Evolutionary conservation across 2,888 invertebrate species (phyloP).

Genomic region (Aspidapion aeneum): DNA sequence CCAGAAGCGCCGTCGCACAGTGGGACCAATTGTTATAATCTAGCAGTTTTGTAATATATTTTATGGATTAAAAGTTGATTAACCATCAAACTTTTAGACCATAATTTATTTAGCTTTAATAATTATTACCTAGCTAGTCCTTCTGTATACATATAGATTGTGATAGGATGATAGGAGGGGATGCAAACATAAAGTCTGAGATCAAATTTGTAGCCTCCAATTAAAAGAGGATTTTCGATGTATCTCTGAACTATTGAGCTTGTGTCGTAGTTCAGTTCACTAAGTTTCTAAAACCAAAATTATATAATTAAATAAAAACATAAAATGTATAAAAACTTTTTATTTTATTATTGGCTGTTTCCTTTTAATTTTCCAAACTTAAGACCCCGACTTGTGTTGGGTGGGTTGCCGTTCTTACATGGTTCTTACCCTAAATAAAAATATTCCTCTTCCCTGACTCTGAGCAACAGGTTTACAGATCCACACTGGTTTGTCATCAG

Average conservation of each 20-base stretch:
- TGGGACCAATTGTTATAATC: no score
- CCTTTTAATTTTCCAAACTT: no score
- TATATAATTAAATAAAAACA: no score
- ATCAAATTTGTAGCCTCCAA: conserved; percentile 92
- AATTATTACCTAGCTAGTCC: conserved; percentile 80
- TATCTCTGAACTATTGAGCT: conserved; percentile 79
- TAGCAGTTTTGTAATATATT: no score
- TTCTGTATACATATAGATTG: conserved; percentile 85
- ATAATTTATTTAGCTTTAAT: no score
- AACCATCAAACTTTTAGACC: no score
- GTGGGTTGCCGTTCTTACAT: no score
- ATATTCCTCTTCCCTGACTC: conserved; percentile 81
- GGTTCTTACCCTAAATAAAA: conserved; percentile 67
- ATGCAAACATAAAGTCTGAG: conserved; percentile 86
- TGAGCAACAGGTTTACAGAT: conserved; percentile 86
- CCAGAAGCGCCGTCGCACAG: no score
- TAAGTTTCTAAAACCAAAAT: conserved; percentile 60
- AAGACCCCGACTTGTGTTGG: no score
- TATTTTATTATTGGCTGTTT: no score
- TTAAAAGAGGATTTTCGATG: conserved; percentile 70
- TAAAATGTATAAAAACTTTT: no score
- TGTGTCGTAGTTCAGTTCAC: conserved; percentile 73
- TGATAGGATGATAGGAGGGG: conserved; percentile 80
- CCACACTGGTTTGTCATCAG: conserved; percentile 60
- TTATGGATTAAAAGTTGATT: no score